Base-by-base conservation (phyloP, 2,113 vertebrate species). In the Prionailurus viverrinus region DNA sequence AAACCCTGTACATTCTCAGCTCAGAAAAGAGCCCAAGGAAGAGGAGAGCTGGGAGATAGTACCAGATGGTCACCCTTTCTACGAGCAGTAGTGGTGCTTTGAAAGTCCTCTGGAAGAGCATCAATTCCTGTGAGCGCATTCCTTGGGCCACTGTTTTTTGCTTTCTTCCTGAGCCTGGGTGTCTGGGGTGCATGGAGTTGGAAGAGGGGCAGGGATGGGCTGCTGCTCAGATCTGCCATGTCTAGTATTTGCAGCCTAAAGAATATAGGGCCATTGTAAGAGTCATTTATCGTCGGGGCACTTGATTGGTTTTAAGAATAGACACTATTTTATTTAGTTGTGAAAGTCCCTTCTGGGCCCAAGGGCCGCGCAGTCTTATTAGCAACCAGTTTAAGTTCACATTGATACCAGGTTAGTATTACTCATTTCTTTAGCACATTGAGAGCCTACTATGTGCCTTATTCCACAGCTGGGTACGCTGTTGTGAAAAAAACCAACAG, bases 241-340 rank as follows among this genome's bases (percentile, higher is more conserved):
- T 66, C 51, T 13, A 65, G 21, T 4, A 36, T 51, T 71, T 71
- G 6, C 10, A 81, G 29, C 15, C 86, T 92, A 79, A 48, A 66
- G 25, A 94, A 71, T 45, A 73, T 31, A 86, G n/a, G 55, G 68
- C 45, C 12, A 83, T 27, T 68, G 21, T 45, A 66, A 55, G 45
- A 48, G 53, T 86, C 29, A 63, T 68, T 84, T 85, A 69, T 61
- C 36, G 0, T 65, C 68, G 19, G 27, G 61, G 7, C 51, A 93
- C 82, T 95, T 68, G 73, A 36, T 69, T 93, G 31, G 15, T 39
- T 88, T 95, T 93, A 76, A 90, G 97, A 82, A 73, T 63, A 81
- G 45, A 83, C 27, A 45, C 3, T 92, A n/a, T 83, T 76, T 55
- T 69, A 53, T 41, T 91, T 55, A 48, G 45, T 45, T 92, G 53